Evolutionary conservation across 1,140 invertebrate genomes (phyloP).

Genomic region (Drosophila neocordata): DNA sequence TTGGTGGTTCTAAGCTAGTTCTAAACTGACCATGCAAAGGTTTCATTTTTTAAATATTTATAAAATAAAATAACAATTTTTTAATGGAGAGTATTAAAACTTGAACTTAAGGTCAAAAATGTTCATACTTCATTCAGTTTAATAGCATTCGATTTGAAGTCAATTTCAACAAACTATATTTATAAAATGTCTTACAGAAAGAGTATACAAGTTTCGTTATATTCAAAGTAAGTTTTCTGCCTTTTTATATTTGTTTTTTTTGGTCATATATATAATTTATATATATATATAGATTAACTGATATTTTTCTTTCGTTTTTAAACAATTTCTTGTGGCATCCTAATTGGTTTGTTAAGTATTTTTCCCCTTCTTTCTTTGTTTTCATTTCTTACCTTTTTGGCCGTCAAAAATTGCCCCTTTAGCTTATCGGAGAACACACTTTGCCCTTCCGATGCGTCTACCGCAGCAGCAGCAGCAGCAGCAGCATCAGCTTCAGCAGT

Average conservation of each 20-base stretch:
- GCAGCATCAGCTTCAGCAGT: slow-evolving; percentile 41
- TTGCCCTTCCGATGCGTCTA: slow-evolving; percentile 38
- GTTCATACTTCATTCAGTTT: too few relatives aligned
- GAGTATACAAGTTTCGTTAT: background rate
- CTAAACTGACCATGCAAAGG: too few relatives aligned
- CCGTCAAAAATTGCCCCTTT: slow-evolving; percentile 56
- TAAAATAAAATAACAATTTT: too few relatives aligned
- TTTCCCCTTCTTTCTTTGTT: background rate
- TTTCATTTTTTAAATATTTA: too few relatives aligned
- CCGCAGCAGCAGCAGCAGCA: slow-evolving; percentile 41
- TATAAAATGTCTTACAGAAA: too few relatives aligned
- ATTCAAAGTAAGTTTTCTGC: background rate
- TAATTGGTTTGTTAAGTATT: slow-evolving; percentile 82
- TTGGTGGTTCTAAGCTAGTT: too few relatives aligned
- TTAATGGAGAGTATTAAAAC: too few relatives aligned
- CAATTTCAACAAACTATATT: too few relatives aligned
- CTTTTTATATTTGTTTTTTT: background rate
- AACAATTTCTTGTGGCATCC: slow-evolving; percentile 74
- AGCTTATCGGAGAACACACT: slow-evolving; percentile 73
- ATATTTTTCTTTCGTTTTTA: slow-evolving; percentile 60
- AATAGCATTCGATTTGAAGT: too few relatives aligned
- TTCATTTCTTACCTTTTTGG: slow-evolving; percentile 18
- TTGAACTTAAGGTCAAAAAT: too few relatives aligned
- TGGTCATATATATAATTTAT: slow-evolving; percentile 32
- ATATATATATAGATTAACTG: slow-evolving; percentile 56